phyloP scores from a whole-genome alignment of 2,113 vertebrate genomes.

The Leuciscus idus region DNA sequence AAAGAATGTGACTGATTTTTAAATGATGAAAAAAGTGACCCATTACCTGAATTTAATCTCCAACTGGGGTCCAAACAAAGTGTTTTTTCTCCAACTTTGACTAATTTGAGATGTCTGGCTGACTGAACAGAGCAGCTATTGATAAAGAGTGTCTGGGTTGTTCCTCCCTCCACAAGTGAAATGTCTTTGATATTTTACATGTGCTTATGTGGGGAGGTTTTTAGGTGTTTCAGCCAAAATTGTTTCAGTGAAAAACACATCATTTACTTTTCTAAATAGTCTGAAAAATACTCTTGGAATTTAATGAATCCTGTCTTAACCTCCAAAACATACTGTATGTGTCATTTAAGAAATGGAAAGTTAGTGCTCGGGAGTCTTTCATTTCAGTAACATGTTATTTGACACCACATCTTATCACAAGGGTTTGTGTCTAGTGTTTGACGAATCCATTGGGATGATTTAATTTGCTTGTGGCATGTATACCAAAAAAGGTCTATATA shows the following conservation, averaged over 20 bases:
- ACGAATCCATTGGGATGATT: background rate
- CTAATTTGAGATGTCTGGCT: conserved; percentile 5
- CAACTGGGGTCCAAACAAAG: conserved; percentile 19
- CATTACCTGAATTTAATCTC: conserved; percentile 2
- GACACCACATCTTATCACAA: conserved; percentile 20
- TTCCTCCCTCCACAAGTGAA: conserved; percentile 3
- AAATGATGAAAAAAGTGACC: conserved; percentile 43
- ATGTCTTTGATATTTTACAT: conserved; percentile 45
- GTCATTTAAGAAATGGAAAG: background rate
- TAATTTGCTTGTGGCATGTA: background rate
- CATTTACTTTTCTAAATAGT: conserved; percentile 13
- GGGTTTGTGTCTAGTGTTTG: background rate
- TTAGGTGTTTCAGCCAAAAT: conserved; percentile 27
- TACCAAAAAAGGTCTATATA: background rate
- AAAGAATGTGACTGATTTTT: conserved; percentile 40
- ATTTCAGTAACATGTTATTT: background rate
- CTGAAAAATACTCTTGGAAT: conserved; percentile 18
- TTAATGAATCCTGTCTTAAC: conserved; percentile 25
- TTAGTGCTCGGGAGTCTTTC: background rate
- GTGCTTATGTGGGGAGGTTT: conserved; percentile 42
- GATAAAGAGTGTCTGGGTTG: conserved; percentile 36
- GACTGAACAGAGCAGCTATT: conserved; percentile 19
- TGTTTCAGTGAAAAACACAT: conserved; percentile 22
- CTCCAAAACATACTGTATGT: conserved; percentile 19
- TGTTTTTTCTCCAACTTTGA: conserved; percentile 30